Percentiles rank a stretch among this genome's conserved stretches.
These are phyloP conservation scores for Lycia hirtaria DNA, from an alignment of 2,888 invertebrate species.

Conservation along the genomic window DNA sequence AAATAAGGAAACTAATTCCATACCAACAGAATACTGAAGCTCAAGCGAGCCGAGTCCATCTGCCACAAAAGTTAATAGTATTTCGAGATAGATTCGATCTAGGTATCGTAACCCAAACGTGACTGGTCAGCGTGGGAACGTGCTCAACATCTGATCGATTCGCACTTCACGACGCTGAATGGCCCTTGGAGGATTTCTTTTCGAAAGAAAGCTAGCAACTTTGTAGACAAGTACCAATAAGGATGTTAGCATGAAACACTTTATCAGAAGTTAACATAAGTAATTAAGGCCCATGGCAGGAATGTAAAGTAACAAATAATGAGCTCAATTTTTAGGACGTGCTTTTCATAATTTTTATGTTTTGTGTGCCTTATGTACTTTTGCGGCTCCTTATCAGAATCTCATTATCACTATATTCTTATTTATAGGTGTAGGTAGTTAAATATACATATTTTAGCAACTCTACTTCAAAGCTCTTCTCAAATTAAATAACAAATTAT, in stretches of 20 bases:
- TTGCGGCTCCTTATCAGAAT: too few relatives aligned
- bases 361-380: too few relatives aligned
- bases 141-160: constrained; percentile 21
- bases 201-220: constrained; percentile 12
- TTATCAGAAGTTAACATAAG: too few relatives aligned
- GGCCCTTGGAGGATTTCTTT: constrained; percentile 8
- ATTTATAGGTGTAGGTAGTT: too few relatives aligned
- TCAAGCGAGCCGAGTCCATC: not conserved
- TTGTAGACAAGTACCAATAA: constrained; percentile 1
- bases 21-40: not conserved
- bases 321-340: too few relatives aligned
- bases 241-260: constrained; percentile 1
- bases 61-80: constrained; percentile 9
- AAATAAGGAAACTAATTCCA: not conserved
- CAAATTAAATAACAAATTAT: too few relatives aligned
- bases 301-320: too few relatives aligned
- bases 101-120: constrained; percentile 10
- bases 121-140: constrained; percentile 15
- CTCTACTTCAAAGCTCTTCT: too few relatives aligned
- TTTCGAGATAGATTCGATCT: constrained; percentile 10
- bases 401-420: too few relatives aligned
- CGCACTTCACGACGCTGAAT: constrained; percentile 34
- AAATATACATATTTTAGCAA: too few relatives aligned
- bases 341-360: too few relatives aligned
- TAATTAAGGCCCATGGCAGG: too few relatives aligned